A percentile compares a stretch with the other conserved stretches of the same genome.
Evolutionary conservation across 2,113 vertebrate species (phyloP).

Genomic region (Microcebus murinus): DNA sequence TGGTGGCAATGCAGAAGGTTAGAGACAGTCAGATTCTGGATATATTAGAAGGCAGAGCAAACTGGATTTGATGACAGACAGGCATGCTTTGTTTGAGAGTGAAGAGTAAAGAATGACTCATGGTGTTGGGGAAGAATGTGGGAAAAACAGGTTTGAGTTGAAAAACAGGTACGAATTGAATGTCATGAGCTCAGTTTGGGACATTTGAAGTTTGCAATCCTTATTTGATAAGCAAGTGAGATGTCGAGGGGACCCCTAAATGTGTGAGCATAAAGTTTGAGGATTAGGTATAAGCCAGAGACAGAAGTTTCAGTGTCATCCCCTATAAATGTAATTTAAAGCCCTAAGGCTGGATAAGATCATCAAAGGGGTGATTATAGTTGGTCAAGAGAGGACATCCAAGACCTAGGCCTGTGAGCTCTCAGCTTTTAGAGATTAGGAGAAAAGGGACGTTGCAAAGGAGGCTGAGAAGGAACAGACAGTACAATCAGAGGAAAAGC

Average conservation of each 20-base stretch:
- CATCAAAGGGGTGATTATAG: not conserved
- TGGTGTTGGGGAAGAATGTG: not conserved
- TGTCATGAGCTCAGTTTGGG: not conserved
- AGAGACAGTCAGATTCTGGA: too few relatives aligned
- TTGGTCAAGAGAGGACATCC: too few relatives aligned
- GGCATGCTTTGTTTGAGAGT: not conserved
- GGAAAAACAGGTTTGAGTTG: not conserved
- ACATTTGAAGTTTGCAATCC: fast-evolving
- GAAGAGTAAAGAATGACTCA: not conserved
- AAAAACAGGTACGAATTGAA: too few relatives aligned
- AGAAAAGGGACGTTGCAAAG: not conserved
- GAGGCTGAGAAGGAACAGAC: not conserved
- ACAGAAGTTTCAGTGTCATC: not conserved
- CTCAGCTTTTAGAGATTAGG: not conserved
- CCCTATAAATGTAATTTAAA: not conserved
- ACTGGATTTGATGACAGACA: not conserved
- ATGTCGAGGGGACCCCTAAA: not conserved
- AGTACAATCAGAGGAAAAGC: not conserved
- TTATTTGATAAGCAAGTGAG: not conserved
- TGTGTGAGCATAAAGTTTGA: too few relatives aligned
- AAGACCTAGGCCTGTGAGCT: not conserved
- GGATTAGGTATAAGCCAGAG: not conserved
- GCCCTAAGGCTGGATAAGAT: not conserved
- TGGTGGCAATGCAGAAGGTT: fast-evolving
- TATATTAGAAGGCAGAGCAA: not conserved